Conservation (phyloP, 2,888 invertebrate genomes). For the Diarsia mendica region DNA sequence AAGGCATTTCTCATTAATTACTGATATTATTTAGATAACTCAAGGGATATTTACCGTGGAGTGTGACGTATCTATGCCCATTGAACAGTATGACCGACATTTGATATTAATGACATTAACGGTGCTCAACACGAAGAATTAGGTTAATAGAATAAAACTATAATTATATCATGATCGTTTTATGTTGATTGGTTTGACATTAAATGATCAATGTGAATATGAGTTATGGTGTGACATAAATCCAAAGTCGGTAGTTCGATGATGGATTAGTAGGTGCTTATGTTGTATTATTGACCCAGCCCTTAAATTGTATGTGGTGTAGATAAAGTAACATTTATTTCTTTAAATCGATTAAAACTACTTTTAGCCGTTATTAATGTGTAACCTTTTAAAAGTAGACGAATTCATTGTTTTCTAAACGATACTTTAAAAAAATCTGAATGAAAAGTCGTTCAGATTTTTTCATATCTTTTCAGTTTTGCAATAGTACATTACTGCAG, state of each 20-base stretch:
- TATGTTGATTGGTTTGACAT: constrained; percentile 14
- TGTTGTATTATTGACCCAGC: not conserved
- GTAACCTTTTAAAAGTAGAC: not conserved
- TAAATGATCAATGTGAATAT: not conserved
- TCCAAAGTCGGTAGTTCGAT: not conserved
- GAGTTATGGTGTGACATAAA: not conserved
- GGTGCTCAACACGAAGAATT: constrained; percentile 12
- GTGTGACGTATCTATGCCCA: not conserved
- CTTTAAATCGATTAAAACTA: not conserved
- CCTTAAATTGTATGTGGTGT: not conserved
- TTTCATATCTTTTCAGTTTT: not conserved
- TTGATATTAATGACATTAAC: constrained; percentile 1
- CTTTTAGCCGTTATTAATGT: not conserved
- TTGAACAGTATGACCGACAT: constrained; percentile 1
- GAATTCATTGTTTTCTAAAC: not conserved
- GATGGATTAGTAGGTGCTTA: not conserved
- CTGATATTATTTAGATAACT: not conserved
- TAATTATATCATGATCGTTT: not conserved
- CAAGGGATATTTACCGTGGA: constrained; percentile 7
- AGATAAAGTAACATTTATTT: not conserved
- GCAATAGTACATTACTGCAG: too few relatives aligned
- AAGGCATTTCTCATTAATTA: not conserved
- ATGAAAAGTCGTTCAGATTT: not conserved
- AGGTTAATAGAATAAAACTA: constrained; percentile 20
- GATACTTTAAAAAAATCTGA: too few relatives aligned